These are phyloP conservation scores for Blennius ocellaris DNA, from an alignment of 2,113 vertebrate genomes.

Conservation along the genomic window DNA sequence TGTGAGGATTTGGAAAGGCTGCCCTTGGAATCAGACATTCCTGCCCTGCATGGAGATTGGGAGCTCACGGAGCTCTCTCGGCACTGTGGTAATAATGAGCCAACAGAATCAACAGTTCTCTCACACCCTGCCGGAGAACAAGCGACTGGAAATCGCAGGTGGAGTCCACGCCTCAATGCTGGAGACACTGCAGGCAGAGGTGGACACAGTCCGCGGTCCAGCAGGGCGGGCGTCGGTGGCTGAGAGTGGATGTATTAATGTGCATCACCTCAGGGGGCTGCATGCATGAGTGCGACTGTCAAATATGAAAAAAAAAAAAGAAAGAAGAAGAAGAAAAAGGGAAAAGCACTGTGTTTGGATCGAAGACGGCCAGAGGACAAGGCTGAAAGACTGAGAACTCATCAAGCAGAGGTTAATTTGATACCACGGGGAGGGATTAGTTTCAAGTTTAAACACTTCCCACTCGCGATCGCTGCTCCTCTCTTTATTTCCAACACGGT, in stretches of 20 bases:
- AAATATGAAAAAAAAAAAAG: slow-evolving; percentile 23
- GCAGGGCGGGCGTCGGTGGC: background rate
- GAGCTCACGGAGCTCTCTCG: background rate
- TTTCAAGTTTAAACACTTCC: slow-evolving; percentile 53
- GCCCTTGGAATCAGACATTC: background rate
- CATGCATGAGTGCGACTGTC: slow-evolving; percentile 34
- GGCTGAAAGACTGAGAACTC: slow-evolving; percentile 55
- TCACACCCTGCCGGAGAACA: slow-evolving; percentile 3
- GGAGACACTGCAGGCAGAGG: slow-evolving; percentile 33
- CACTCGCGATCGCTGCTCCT: background rate
- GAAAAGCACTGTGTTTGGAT: slow-evolving; percentile 39
- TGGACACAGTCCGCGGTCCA: background rate
- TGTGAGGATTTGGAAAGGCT: slow-evolving; percentile 3
- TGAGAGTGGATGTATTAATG: slow-evolving; percentile 45
- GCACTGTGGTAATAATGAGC: slow-evolving; percentile 16
- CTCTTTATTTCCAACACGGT: slow-evolving; percentile 24
- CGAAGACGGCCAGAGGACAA: slow-evolving; percentile 41
- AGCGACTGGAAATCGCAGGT: slow-evolving; percentile 7
- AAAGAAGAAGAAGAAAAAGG: no score
- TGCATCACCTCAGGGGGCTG: slow-evolving; percentile 35
- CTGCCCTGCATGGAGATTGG: slow-evolving; percentile 1
- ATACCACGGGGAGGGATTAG: slow-evolving; percentile 52
- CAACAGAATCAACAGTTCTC: slow-evolving; percentile 17
- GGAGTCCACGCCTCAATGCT: background rate
- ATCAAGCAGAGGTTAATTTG: slow-evolving; percentile 68